Percentiles rank a stretch among this genome's conserved stretches.
These are phyloP conservation scores for Pseudococcus viburni DNA, from an alignment of 2,888 invertebrate genomes.

Conservation along the genomic window DNA sequence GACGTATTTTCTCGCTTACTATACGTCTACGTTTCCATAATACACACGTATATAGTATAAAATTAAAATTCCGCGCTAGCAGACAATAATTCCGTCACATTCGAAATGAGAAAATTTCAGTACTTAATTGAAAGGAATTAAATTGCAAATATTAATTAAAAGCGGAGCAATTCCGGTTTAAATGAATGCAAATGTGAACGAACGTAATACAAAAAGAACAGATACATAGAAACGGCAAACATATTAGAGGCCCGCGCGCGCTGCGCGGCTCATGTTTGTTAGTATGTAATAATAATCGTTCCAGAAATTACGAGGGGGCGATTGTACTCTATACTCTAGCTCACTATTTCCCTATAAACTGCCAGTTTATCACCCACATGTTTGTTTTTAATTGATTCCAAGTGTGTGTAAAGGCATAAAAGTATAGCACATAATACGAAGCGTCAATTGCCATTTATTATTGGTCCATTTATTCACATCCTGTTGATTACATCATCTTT, in stretches of 20 bases:
- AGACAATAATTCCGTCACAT: slow-evolving; percentile 66
- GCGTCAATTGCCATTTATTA: slow-evolving; percentile 66
- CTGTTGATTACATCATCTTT: slow-evolving; percentile 67
- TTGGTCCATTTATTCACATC: slow-evolving; percentile 67
- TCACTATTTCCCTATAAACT: slow-evolving; percentile 65
- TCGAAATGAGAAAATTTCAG: slow-evolving; percentile 66
- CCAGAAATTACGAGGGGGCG: slow-evolving; percentile 63
- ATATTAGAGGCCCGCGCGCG: slow-evolving; percentile 41
- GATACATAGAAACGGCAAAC: slow-evolving; percentile 55
- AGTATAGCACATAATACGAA: slow-evolving; percentile 59
- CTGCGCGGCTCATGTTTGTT: slow-evolving; percentile 33
- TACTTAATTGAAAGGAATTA: slow-evolving; percentile 66
- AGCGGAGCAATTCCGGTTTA: slow-evolving; percentile 59
- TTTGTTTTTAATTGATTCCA: slow-evolving; percentile 66
- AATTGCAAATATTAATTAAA: slow-evolving; percentile 66
- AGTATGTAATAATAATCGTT: slow-evolving; percentile 59
- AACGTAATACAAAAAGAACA: slow-evolving; percentile 51
- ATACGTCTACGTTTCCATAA: neutral
- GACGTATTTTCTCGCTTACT: neutral
- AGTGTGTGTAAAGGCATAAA: slow-evolving; percentile 65
- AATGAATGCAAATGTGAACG: slow-evolving; percentile 66
- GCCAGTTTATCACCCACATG: slow-evolving; percentile 66
- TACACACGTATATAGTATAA: slow-evolving; percentile 9
- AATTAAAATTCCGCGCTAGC: slow-evolving; percentile 61
- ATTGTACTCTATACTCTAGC: slow-evolving; percentile 50